Evolutionary conservation across 2,888 invertebrate genomes (phyloP), one percentile per base, ranked within the genome.

Genomic region (Ctena decussata): DNA sequence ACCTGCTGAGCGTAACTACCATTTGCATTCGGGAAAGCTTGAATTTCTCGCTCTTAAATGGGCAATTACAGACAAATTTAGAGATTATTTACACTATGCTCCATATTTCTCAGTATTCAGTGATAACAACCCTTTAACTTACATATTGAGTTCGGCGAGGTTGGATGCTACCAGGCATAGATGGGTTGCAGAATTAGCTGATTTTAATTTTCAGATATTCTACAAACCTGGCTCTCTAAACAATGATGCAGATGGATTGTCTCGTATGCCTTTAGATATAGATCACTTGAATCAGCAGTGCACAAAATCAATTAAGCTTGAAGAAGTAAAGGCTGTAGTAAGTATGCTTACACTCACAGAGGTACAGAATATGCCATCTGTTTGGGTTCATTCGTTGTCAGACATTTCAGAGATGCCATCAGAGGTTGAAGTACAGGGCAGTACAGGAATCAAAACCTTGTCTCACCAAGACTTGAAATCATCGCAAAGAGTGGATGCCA

Each of bases 1-100:
- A 1, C 79, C 85, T n/a, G 79, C 90, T 8, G 92, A 93, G 46
- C 73, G 86, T 57, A 91, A 90, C 39, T 93, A 93, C 69, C 84
- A 87, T 57, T n/a, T 84, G 0, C 88, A 90, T 30, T 87, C 83
- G 12, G 86, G 88, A 44, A 90, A 89, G 72, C 46, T 89, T 5
- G 90, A 90, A 39, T 82, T 89, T 46, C 53, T 89, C 2, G 87
- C 87, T 12, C 30, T 90, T 0, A 82, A 86, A 72, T 87, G 85
- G 89, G 81, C 86, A 15, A 73, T 89, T 15, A 74, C 74, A 2
- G 32, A 69, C 12, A 32, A 24, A 30, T 69, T 69, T 37, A 69
- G 37, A 30, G 69, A 69, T 21, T 69, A 69, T 30, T 30, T 69
- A 21, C 27, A 69, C 21, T 69, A 69, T 69, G 69, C 69, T 5